Conservation (phyloP, 1,140 invertebrate genomes). For the Trypoxylus dichotomus region DNA sequence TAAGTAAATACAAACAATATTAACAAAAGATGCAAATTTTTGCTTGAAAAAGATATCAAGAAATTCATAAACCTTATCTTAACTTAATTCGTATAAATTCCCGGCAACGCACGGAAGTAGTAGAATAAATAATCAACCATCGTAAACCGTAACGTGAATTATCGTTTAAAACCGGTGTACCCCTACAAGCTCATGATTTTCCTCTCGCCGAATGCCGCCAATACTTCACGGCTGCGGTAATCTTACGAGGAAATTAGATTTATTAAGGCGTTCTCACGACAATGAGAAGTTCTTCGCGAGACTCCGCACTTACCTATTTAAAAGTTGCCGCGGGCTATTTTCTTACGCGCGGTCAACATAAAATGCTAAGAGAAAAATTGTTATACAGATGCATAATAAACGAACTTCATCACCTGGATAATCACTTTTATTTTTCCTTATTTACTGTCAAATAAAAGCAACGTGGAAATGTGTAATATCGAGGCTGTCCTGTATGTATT, state of each 20-base stretch:
- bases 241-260: background rate
- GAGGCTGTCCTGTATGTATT: too few species aligned
- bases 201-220: background rate
- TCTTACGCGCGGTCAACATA: too few species aligned
- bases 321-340: background rate
- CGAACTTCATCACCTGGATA: too few species aligned
- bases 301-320: background rate
- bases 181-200: background rate
- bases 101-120: background rate
- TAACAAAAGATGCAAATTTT: too few species aligned
- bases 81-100: background rate
- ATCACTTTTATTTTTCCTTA: too few species aligned
- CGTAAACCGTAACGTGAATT: background rate
- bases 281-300: background rate
- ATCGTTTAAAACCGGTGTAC: background rate
- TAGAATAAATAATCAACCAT: background rate
- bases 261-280: background rate
- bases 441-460: too few species aligned
- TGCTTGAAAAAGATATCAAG: too few species aligned
- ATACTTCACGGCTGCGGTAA: background rate
- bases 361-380: too few species aligned
- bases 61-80: too few species aligned
- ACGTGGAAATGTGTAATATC: too few species aligned
- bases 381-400: too few species aligned
- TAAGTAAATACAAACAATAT: too few species aligned